Evolutionary conservation across 2,888 invertebrate species (phyloP).

Genomic region (Blastobasis lacticolella): DNA sequence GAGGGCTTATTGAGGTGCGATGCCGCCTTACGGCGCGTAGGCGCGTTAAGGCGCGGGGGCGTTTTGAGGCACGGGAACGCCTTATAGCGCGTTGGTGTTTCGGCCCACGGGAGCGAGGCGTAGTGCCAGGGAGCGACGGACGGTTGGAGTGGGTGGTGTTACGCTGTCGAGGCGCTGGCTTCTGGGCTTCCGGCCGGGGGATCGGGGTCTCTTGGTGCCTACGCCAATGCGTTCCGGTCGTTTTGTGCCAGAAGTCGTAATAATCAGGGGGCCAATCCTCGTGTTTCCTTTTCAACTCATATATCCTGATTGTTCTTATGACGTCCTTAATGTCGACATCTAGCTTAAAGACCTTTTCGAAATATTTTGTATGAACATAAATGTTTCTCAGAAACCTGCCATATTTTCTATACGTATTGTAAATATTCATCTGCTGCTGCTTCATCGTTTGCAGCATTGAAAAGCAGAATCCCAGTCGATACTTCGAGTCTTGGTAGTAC

Average conservation of each 20-base stretch:
- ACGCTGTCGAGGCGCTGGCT: too few relatives aligned
- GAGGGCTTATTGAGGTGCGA: too few relatives aligned
- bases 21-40: too few relatives aligned
- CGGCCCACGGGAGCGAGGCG: too few relatives aligned
- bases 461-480: conserved; percentile 33
- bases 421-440: conserved; percentile 23
- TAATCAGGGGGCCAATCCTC: conserved; percentile 7
- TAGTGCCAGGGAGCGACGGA: too few relatives aligned
- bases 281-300: conserved; percentile 6
- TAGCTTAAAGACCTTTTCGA: conserved; percentile 26
- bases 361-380: conserved; percentile 21
- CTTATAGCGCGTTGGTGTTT: too few relatives aligned
- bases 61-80: too few relatives aligned
- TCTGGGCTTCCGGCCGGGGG: too few relatives aligned
- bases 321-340: conserved; percentile 27
- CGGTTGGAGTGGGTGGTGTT: too few relatives aligned
- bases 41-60: too few relatives aligned
- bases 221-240: not conserved
- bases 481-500: conserved; percentile 18
- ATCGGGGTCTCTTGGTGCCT: not conserved
- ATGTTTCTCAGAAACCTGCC: conserved; percentile 1
- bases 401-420: conserved; percentile 8
- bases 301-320: conserved; percentile 9
- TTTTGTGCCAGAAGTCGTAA: conserved; percentile 2
- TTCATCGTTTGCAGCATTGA: conserved; percentile 23